phyloP scores from a whole-genome alignment of 1,140 invertebrate species.

The Zaprionus ghesquierei region DNA sequence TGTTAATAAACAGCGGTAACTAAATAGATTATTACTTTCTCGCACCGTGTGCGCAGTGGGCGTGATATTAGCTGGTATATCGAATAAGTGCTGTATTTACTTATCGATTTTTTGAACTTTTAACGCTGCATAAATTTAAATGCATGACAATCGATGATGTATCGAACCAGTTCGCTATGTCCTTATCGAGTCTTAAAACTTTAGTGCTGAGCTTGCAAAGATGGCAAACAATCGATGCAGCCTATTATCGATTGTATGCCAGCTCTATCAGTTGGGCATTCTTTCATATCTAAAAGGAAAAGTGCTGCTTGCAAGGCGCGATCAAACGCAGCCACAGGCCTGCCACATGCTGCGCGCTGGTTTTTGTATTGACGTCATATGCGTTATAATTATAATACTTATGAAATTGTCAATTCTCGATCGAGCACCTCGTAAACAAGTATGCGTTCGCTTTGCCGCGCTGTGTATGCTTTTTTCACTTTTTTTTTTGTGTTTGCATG shows the following conservation, averaged over 20 bases:
- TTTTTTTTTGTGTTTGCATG: conserved; percentile 12
- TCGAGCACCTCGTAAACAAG: conserved; percentile 19
- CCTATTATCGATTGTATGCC: not conserved
- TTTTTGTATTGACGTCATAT: not conserved
- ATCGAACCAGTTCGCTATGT: too few relatives aligned
- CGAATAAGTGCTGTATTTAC: not conserved
- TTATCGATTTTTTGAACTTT: not conserved
- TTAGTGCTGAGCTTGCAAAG: too few relatives aligned
- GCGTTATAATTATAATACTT: conserved; percentile 4
- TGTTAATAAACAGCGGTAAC: conserved; percentile 3
- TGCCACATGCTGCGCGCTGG: not conserved
- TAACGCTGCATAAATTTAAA: too few relatives aligned
- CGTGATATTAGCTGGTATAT: not conserved
- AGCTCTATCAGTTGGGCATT: not conserved
- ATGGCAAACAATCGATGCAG: too few relatives aligned
- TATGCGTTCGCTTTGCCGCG: conserved; percentile 27
- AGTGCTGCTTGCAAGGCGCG: not conserved
- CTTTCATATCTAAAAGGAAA: not conserved
- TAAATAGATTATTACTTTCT: conserved; percentile 13
- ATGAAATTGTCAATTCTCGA: conserved; percentile 4
- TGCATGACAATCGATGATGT: too few relatives aligned
- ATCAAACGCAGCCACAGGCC: not conserved
- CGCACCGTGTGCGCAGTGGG: not conserved
- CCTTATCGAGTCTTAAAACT: too few relatives aligned
- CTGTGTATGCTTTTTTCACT: conserved; percentile 31